phyloP scores from a whole-genome alignment of 2,113 vertebrate genomes.

The Terrapene triunguis region DNA sequence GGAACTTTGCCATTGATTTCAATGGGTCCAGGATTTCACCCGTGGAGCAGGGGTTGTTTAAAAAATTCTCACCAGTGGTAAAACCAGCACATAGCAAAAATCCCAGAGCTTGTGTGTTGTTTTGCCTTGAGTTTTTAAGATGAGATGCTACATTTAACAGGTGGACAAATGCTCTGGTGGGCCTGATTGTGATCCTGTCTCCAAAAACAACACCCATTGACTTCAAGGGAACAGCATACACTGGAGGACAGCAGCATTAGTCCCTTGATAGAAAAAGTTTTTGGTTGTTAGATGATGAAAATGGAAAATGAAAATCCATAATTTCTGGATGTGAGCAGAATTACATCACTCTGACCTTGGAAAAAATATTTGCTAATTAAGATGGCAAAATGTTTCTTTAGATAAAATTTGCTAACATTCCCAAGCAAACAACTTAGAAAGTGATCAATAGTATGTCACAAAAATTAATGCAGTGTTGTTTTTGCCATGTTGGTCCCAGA shows the following conservation, averaged over 20 bases:
- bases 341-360: neutral
- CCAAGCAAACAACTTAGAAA: neutral
- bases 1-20: neutral
- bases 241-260: neutral
- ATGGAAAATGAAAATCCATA: neutral
- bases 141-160: neutral
- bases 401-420: neutral
- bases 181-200: neutral
- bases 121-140: neutral
- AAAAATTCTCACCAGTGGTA: neutral
- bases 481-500: neutral
- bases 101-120: neutral
- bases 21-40: neutral
- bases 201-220: neutral
- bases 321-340: neutral
- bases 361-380: neutral
- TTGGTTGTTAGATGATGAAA: neutral
- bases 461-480: neutral
- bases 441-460: neutral
- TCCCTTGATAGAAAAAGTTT: neutral
- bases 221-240: neutral
- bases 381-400: neutral
- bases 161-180: neutral
- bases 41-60: neutral
- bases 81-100: neutral